Conservation (phyloP, 2,113 vertebrate species). For the Rhipidura dahli region DNA sequence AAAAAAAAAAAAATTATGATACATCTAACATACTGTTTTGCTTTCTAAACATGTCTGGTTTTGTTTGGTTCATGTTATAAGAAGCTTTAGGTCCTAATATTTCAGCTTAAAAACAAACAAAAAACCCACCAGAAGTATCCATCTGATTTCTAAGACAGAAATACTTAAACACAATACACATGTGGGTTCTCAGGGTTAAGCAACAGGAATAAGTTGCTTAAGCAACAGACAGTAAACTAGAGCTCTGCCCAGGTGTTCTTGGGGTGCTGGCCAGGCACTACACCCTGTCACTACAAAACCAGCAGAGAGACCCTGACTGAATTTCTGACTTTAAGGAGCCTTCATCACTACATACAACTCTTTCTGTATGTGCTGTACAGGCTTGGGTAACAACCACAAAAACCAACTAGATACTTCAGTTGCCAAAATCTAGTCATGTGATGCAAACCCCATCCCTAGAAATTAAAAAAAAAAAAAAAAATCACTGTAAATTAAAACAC, state of each 20-base stretch:
- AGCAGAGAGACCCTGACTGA: not conserved
- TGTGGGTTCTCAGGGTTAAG: not conserved
- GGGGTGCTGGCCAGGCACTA: not conserved
- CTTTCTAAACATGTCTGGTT: not conserved
- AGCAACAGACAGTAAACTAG: not conserved
- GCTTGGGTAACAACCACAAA: not conserved
- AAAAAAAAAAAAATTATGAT: not conserved
- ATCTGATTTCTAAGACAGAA: not conserved
- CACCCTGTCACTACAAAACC: rapidly evolving
- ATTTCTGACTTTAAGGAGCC: not conserved
- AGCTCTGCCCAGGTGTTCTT: not conserved
- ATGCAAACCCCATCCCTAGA: not conserved
- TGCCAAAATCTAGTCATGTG: not conserved
- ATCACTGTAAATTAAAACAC: not conserved
- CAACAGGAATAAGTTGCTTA: not conserved
- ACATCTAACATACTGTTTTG: not conserved
- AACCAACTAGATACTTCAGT: not conserved
- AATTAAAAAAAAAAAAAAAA: not conserved
- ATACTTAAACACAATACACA: not conserved
- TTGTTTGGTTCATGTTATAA: not conserved
- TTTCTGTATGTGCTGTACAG: not conserved
- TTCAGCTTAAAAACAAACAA: not conserved
- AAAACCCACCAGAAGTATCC: not conserved
- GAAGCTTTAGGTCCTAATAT: not conserved
- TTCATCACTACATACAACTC: not conserved